Conservation (phyloP, 1,140 invertebrate genomes). For the Lysiphlebus fabarum region DNA sequence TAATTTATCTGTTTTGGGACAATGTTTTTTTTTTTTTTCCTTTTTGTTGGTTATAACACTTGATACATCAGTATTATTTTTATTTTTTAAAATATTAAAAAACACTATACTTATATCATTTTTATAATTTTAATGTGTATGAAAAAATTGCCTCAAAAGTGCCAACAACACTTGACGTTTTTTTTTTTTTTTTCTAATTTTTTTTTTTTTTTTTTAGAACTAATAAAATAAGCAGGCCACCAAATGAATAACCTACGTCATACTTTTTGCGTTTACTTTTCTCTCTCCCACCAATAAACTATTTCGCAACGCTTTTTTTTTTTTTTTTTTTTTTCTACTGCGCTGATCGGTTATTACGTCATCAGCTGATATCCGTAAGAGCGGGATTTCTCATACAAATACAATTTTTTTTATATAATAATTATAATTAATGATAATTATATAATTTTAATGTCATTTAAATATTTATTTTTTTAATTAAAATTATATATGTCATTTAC, state of each 20-base stretch:
- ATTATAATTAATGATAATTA: too few relatives aligned
- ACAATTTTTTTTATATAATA: too few relatives aligned
- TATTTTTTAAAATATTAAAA: too few relatives aligned
- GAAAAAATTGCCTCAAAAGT: too few relatives aligned
- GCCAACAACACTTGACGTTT: neutral
- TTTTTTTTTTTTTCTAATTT: neutral
- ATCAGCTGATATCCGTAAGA: conserved; percentile 44
- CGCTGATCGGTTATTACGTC: conserved; percentile 45
- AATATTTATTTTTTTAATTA: too few relatives aligned
- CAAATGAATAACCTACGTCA: conserved; percentile 36
- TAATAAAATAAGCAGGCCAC: conserved; percentile 28
- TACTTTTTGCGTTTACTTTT: conserved; percentile 31
- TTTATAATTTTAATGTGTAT: too few relatives aligned
- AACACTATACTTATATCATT: too few relatives aligned
- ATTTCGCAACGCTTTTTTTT: conserved; percentile 25
- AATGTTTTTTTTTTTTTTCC: too few relatives aligned
- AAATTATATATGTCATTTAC: too few relatives aligned
- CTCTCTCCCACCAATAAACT: conserved; percentile 27
- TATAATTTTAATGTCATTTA: too few relatives aligned
- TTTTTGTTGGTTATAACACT: too few relatives aligned
- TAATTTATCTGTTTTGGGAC: neutral
- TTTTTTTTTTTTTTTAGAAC: neutral
- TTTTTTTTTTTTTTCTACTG: conserved; percentile 2
- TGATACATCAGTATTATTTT: neutral
- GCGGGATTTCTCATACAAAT: neutral